These are phyloP conservation scores for Balearica regulorum DNA, from an alignment of 2,797 vertebrate genomes.

Conservation along the genomic window DNA sequence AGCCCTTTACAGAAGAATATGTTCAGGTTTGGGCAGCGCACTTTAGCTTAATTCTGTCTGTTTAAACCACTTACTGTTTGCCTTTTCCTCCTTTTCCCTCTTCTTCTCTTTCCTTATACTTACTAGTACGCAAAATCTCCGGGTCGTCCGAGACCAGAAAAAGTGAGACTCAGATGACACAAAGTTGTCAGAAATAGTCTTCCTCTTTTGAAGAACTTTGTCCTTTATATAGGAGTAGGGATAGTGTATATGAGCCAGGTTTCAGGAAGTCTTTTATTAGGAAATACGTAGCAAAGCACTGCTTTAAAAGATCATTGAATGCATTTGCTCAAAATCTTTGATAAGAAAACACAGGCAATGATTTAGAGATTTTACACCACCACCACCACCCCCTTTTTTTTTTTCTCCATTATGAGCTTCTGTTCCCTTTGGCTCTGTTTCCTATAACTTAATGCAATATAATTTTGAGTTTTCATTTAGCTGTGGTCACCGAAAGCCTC, in stretches of 20 bases:
- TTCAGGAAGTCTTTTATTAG: neutral
- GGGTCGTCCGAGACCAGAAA: neutral
- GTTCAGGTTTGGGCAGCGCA: neutral
- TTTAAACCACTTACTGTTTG: neutral
- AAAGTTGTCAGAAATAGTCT: neutral
- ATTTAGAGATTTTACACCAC: neutral
- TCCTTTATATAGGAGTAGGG: neutral
- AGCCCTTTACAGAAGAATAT: neutral
- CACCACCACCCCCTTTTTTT: neutral
- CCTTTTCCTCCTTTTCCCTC: neutral
- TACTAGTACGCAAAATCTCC: neutral
- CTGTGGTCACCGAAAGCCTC: neutral
- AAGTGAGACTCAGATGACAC: neutral
- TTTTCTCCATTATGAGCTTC: neutral
- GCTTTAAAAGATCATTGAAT: neutral
- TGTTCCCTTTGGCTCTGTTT: neutral
- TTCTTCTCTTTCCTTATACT: neutral
- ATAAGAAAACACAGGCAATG: neutral
- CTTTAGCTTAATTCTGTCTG: neutral
- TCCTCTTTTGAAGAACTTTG: neutral
- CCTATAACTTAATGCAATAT: neutral
- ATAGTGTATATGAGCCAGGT: neutral
- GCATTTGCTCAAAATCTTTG: neutral
- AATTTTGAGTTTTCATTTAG: neutral
- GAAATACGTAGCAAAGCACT: neutral